Conservation (phyloP, 2,888 invertebrate species). For the Tiliacea aurago region DNA sequence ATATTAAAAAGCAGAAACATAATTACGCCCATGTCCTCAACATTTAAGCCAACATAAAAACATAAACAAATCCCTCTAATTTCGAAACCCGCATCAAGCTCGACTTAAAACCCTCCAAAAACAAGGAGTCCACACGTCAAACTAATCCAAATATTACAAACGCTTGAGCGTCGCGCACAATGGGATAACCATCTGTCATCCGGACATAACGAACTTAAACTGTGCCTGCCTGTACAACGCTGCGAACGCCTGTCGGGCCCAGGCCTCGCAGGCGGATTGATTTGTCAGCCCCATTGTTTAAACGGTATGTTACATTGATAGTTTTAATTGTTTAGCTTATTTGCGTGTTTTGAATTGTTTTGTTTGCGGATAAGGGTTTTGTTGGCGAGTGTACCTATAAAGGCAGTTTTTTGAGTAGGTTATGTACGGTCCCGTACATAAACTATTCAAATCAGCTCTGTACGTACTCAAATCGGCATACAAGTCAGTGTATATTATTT, state of each 20-base stretch:
- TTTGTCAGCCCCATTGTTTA: conserved; percentile 67
- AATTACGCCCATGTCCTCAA: conserved; percentile 47
- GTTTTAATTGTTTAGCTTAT: conserved; percentile 68
- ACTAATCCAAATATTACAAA: conserved; percentile 70
- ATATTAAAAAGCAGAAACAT: conserved; percentile 42
- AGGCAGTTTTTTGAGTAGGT: neutral
- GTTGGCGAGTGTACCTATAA: conserved; percentile 32
- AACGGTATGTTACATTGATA: conserved; percentile 67
- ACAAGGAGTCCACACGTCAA: conserved; percentile 68
- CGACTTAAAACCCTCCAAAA: conserved; percentile 66
- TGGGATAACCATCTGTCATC: conserved; percentile 83
- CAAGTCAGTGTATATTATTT: neutral
- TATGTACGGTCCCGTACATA: neutral
- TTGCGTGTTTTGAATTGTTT: conserved; percentile 59
- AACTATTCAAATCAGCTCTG: no score
- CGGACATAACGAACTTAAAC: conserved; percentile 81
- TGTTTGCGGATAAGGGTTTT: conserved; percentile 43
- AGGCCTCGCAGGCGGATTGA: conserved; percentile 66
- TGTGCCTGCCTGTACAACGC: conserved; percentile 75
- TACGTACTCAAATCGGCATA: neutral
- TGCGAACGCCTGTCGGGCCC: conserved; percentile 57
- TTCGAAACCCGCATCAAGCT: conserved; percentile 66
- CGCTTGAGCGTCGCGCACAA: conserved; percentile 73
- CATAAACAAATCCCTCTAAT: conserved; percentile 57
- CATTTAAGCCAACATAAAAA: conserved; percentile 50